Conservation (phyloP, 2,888 invertebrate genomes). For the Eristalinus sepulchralis region DNA sequence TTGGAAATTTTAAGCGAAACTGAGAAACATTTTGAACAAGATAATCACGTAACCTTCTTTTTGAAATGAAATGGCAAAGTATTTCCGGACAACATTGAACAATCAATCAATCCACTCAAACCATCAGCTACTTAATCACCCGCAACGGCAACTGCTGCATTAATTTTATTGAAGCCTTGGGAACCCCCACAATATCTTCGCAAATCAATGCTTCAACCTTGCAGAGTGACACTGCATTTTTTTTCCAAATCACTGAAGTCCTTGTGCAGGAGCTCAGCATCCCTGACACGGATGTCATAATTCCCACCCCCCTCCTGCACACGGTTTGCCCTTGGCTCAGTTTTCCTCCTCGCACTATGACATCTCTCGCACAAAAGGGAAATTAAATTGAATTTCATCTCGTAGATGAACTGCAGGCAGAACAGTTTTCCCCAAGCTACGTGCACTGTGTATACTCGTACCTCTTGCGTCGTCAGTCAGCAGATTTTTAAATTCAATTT, state of each 20-base stretch:
- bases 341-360: neutral
- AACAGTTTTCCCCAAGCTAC: neutral
- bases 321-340: neutral
- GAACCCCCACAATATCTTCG: neutral
- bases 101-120: no score
- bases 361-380: conserved; percentile 18
- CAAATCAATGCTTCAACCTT: neutral
- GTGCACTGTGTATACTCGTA: no score
- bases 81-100: no score
- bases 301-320: neutral
- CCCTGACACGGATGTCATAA: neutral
- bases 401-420: conserved; percentile 5
- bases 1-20: no score
- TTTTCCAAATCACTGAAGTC: neutral
- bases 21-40: no score
- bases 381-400: conserved; percentile 38
- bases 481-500: conserved; percentile 24
- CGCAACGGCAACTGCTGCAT: no score
- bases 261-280: no score
- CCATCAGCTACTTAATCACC: no score
- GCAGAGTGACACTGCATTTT: neutral
- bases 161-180: neutral
- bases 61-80: no score
- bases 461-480: neutral
- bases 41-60: no score